These are phyloP conservation scores for Sigmodon hispidus DNA, from an alignment of 2,113 vertebrate species.

Conservation along the genomic window DNA sequence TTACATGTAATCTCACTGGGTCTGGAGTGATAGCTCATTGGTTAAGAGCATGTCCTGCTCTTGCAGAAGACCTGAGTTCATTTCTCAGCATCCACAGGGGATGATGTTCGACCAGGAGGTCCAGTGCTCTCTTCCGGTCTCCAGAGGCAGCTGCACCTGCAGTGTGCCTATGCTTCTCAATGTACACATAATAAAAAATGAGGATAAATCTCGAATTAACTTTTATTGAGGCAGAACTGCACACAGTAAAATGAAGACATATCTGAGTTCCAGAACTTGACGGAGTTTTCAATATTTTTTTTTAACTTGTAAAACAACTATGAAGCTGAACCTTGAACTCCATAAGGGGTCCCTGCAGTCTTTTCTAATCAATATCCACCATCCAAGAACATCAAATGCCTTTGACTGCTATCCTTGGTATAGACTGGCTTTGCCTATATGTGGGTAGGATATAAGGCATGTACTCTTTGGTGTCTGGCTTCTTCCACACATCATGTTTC, in stretches of 20 bases:
- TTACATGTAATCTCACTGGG: neutral
- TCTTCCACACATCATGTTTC: neutral
- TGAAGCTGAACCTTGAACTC: neutral
- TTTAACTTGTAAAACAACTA: neutral
- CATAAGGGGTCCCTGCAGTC: neutral
- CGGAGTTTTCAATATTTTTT: neutral
- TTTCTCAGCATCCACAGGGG: neutral
- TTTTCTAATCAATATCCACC: neutral
- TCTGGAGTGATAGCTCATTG: neutral
- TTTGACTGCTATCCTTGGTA: neutral
- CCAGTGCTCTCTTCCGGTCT: neutral
- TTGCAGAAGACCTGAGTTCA: neutral
- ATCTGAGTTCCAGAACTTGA: neutral
- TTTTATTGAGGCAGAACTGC: neutral
- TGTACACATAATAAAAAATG: neutral
- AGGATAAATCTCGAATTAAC: neutral
- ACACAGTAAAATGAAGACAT: neutral
- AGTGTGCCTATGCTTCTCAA: neutral
- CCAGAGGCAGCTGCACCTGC: neutral
- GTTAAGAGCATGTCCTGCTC: too few species aligned
- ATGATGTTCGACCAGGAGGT: fast-evolving
- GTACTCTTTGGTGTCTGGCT: neutral
- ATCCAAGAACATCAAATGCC: neutral
- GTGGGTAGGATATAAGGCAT: neutral
- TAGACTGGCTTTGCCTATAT: neutral